A percentile compares a stretch with the other conserved stretches of the same genome.
These are phyloP conservation scores for Cottoperca gobio DNA, from an alignment of 2,797 vertebrate species.

Conservation along the genomic window DNA sequence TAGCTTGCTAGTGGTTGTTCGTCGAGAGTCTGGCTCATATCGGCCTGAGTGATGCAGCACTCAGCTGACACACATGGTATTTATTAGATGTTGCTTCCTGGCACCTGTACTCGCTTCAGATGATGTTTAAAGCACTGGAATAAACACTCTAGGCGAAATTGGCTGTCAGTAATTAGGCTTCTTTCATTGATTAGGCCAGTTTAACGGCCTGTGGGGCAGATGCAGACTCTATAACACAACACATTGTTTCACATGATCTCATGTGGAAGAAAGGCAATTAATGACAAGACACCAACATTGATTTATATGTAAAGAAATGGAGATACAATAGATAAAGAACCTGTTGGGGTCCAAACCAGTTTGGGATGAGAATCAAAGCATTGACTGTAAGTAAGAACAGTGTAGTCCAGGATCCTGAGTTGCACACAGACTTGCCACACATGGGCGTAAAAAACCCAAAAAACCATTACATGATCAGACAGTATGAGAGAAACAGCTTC, in stretches of 20 bases:
- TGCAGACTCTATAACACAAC: not conserved
- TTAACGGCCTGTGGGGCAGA: not conserved
- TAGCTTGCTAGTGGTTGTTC: not conserved
- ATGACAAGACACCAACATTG: slow-evolving; percentile 7
- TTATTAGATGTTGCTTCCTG: not conserved
- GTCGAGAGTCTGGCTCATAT: not conserved
- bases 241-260: slow-evolving; percentile 7
- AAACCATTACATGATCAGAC: slow-evolving; percentile 36
- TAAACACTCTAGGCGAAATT: not conserved
- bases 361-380: not conserved
- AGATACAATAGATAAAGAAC: slow-evolving; percentile 7
- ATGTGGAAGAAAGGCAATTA: not conserved
- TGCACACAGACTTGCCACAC: not conserved
- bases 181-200: slow-evolving; percentile 5
- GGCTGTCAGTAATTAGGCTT: not conserved
- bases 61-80: not conserved
- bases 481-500: slow-evolving; percentile 31
- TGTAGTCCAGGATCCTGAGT: not conserved
- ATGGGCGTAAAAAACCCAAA: too few relatives aligned
- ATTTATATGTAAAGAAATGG: not conserved
- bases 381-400: not conserved
- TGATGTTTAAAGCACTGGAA: not conserved
- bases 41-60: not conserved
- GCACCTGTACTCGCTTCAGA: too few relatives aligned
- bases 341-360: not conserved